Percentiles rank a stretch among this genome's conserved stretches.
Conservation (phyloP, 2,113 vertebrate species). For the Phoenicopterus ruber region DNA sequence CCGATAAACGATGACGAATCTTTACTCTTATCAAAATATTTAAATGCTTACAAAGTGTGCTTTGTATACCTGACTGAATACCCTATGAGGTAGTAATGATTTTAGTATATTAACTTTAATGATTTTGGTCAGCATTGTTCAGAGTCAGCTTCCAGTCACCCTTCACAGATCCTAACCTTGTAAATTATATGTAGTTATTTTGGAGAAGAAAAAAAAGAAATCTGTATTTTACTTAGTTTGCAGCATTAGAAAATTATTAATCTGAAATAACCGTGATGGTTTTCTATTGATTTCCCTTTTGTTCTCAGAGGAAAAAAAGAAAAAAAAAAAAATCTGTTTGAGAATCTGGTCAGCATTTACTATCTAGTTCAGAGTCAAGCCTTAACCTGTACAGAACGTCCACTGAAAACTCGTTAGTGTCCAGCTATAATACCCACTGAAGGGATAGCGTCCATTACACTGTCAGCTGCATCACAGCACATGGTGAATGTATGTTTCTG, state of each 20-base stretch:
- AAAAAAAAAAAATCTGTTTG: slow-evolving; percentile 59
- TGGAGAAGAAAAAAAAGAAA: slow-evolving; percentile 35
- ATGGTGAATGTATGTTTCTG: slow-evolving; percentile 85
- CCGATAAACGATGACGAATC: slow-evolving; percentile 65
- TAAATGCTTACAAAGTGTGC: slow-evolving; percentile 76
- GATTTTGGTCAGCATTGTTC: slow-evolving; percentile 59
- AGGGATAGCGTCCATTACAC: slow-evolving; percentile 72
- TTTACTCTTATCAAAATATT: slow-evolving; percentile 73
- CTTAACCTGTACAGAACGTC: slow-evolving; percentile 85
- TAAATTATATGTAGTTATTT: slow-evolving; percentile 73
- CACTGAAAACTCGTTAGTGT: slow-evolving; percentile 73
- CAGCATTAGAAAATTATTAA: slow-evolving; percentile 59
- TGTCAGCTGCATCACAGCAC: slow-evolving; percentile 75
- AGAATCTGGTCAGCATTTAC: slow-evolving; percentile 78
- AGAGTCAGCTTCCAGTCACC: slow-evolving; percentile 49
- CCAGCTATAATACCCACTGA: slow-evolving; percentile 70
- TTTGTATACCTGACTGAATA: slow-evolving; percentile 76
- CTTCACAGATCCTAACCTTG: slow-evolving; percentile 66
- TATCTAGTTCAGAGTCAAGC: slow-evolving; percentile 83
- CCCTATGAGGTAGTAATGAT: slow-evolving; percentile 67
- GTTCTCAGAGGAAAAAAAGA: slow-evolving; percentile 67
- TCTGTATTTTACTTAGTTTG: slow-evolving; percentile 76
- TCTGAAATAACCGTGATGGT: slow-evolving; percentile 59
- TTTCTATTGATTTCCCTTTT: slow-evolving; percentile 72
- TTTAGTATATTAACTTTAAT: slow-evolving; percentile 73